Evolutionary conservation across 2,888 invertebrate species (phyloP), one percentile per base, ranked within the genome.

Genomic region (Conchocele bisecta): DNA sequence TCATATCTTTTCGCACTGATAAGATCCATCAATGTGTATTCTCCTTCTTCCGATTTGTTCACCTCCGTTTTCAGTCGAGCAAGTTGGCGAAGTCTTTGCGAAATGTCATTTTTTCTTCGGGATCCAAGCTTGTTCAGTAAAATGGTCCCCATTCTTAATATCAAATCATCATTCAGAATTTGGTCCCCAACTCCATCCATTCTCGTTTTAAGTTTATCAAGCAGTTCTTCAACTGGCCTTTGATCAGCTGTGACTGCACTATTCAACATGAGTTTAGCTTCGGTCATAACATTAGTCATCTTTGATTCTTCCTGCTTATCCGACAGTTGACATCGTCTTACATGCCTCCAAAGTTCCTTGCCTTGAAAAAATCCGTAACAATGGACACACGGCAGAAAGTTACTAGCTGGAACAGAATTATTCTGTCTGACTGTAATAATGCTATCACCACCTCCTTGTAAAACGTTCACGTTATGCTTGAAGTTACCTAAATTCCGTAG

Each of bases 331-430:
- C 46, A 46, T 0, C 15, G 6, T 33, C 31, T 59, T 3, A 9
- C 28, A 29, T 59, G 59, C 17, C 46, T 59, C 46, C 46, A 59
- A 4, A 59, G 3, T 37, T 54, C 35, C 15, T 37, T 22, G 4
- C 37, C 22, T 5, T n/a, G 33, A 13, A 29, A 50, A 28, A 50
- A 60, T 13, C 48, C 60, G 1, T 35, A 48, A 35, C 60, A 50
- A n/a, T 22, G 9, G n/a, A 31, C 35, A 17, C 60, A 60, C 4
- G 50, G 60, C n/a, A 60, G 33, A 31, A 50, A 60, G 7, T 48
- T 2, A 6, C 35, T 28, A 6, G 4, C 3, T 22, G 7, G 33
- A 41, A 24, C 22, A 41, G 0, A 1, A n/a, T 20, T 41, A 15
- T 2, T 13, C 15, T 22, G 41, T 24, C 56, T 56, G 9, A n/a